Percentiles rank a stretch among this genome's conserved stretches.
phyloP scores from a whole-genome alignment of 2,113 vertebrate genomes.

The Arothron firmamentum region DNA sequence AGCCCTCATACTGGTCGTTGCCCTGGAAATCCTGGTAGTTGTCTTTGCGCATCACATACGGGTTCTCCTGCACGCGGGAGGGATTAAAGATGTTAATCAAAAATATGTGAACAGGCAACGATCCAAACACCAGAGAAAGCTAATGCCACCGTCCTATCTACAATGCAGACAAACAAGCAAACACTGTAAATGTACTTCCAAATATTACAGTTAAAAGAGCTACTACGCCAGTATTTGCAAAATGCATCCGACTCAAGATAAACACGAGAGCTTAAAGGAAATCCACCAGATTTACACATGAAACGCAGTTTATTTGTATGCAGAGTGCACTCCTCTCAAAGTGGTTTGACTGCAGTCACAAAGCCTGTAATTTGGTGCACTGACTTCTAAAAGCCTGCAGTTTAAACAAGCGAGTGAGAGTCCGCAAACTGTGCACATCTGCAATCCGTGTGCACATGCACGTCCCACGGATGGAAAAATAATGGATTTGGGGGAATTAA shows the following conservation, averaged over 20 bases:
- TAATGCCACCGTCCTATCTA: too few relatives aligned
- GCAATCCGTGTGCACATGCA: too few relatives aligned
- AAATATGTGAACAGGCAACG: constrained; percentile 8
- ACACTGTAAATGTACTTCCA: not conserved
- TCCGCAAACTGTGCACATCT: too few relatives aligned
- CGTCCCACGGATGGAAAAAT: too few relatives aligned
- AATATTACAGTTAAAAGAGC: not conserved
- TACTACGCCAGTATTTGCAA: not conserved
- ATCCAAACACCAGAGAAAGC: not conserved
- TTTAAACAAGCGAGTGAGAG: too few relatives aligned
- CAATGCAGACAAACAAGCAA: too few relatives aligned
- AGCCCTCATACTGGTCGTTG: constrained; percentile 89
- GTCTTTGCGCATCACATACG: constrained; percentile 89
- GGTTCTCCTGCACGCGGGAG: constrained; percentile 81
- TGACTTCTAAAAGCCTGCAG: too few relatives aligned
- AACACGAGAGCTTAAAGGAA: too few relatives aligned
- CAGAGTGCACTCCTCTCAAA: not conserved
- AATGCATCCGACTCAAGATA: too few relatives aligned
- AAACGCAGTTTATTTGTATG: not conserved
- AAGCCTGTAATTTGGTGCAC: not conserved
- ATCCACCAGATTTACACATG: not conserved
- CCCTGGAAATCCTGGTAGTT: constrained; percentile 85
- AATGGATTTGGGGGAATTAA: too few relatives aligned
- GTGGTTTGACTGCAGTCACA: not conserved
- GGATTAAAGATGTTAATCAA: too few relatives aligned